Conservation (phyloP, 2,113 vertebrate genomes). For the Mus pahari region DNA sequence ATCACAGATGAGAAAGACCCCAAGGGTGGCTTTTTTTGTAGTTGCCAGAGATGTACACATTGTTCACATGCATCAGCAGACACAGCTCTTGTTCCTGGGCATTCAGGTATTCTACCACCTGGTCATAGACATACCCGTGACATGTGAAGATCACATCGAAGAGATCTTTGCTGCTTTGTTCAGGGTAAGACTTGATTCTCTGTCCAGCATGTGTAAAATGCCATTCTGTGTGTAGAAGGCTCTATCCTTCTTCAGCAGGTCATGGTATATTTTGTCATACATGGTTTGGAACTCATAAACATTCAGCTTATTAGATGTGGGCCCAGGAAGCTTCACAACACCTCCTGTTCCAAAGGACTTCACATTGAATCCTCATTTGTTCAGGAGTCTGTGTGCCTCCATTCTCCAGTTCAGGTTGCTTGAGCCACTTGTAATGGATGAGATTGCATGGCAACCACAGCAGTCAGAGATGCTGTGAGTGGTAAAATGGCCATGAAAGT, state of each 20-base stretch:
- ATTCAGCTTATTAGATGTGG: conserved; percentile 96
- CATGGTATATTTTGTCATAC: conserved; percentile 98
- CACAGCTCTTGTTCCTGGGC: conserved; percentile 92
- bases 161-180: conserved; percentile 95
- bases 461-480: neutral
- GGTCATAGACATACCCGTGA: conserved; percentile 96
- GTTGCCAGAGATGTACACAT: conserved; percentile 95
- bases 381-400: conserved; percentile 74
- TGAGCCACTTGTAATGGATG: neutral
- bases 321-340: conserved; percentile 95
- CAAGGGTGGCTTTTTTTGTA: conserved; percentile 91
- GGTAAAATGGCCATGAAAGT: neutral
- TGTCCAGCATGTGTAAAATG: conserved; percentile 97
- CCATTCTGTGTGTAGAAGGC: conserved; percentile 96
- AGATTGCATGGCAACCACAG: neutral
- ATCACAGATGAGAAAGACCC: conserved; percentile 95
- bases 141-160: conserved; percentile 98
- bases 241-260: conserved; percentile 97
- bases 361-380: conserved; percentile 94
- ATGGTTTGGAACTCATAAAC: conserved; percentile 98
- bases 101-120: conserved; percentile 94
- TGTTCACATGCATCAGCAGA: conserved; percentile 88
- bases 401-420: conserved; percentile 44
- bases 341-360: conserved; percentile 94
- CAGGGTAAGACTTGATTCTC: conserved; percentile 95